These are phyloP conservation scores for Entomobrya multifasciata DNA, from an alignment of 2,888 invertebrate species.

Conservation along the genomic window DNA sequence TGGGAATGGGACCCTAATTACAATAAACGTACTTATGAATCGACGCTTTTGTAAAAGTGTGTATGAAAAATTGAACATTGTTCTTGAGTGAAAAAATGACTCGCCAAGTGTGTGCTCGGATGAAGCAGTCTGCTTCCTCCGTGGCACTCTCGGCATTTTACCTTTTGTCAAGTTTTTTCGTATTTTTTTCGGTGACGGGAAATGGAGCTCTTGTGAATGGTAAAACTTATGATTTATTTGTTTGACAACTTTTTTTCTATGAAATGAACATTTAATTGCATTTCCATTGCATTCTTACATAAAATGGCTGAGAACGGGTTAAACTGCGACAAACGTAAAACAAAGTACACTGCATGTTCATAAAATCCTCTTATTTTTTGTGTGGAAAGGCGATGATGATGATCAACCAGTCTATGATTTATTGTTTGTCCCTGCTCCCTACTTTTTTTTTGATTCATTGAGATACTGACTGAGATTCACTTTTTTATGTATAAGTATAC, in stretches of 20 bases:
- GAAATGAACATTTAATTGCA: constrained; percentile 6
- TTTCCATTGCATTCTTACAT: constrained; percentile 14
- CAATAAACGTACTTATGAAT: constrained; percentile 54
- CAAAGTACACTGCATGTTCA: constrained; percentile 23
- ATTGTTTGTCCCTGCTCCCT: constrained; percentile 30
- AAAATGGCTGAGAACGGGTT: constrained; percentile 18
- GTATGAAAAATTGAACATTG: constrained; percentile 56
- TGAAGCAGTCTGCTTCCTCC: constrained; percentile 57
- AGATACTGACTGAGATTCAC: constrained; percentile 5
- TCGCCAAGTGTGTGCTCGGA: constrained; percentile 69
- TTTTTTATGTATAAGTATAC: constrained; percentile 20
- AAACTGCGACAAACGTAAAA: constrained; percentile 37
- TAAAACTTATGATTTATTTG: constrained; percentile 6
- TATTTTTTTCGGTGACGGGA: constrained; percentile 52
- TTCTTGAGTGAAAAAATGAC: constrained; percentile 66
- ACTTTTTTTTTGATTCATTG: constrained; percentile 38
- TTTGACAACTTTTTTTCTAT: not conserved
- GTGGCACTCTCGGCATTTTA: constrained; percentile 50
- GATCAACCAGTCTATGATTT: constrained; percentile 23
- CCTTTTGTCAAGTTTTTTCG: constrained; percentile 42
- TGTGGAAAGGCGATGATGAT: not conserved
- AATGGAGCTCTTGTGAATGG: constrained; percentile 56
- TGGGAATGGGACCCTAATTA: constrained; percentile 55
- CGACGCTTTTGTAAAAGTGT: constrained; percentile 64
- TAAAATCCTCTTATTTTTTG: constrained; percentile 3